Conservation (phyloP, 2,888 invertebrate genomes). For the Catocala nupta region DNA sequence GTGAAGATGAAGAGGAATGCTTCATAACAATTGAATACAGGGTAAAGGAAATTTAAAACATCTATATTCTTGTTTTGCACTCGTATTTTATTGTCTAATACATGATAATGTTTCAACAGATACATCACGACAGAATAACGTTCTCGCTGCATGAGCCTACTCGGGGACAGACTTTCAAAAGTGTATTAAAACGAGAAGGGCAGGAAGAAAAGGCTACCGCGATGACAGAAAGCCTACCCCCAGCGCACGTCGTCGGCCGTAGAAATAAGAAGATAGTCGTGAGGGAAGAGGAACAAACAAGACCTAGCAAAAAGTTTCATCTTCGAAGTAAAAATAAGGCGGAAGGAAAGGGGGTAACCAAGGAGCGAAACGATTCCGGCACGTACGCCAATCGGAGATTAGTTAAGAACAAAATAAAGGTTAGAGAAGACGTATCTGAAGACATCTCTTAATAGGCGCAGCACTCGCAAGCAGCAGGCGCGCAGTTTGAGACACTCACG, state of each 20-base stretch:
- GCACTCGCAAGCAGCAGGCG: background rate
- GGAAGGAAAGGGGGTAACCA: constrained; percentile 72
- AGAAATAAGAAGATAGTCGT: constrained; percentile 56
- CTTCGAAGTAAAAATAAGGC: constrained; percentile 58
- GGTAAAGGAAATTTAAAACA: constrained; percentile 57
- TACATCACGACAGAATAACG: constrained; percentile 81
- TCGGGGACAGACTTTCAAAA: constrained; percentile 81
- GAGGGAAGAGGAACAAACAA: constrained; percentile 52
- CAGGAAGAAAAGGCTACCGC: constrained; percentile 57
- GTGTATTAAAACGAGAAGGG: constrained; percentile 74
- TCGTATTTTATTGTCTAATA: background rate
- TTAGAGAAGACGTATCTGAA: constrained; percentile 76
- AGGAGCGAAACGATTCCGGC: constrained; percentile 72
- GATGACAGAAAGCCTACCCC: constrained; percentile 46
- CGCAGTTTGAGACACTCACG: constrained; percentile 42
- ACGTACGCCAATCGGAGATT: constrained; percentile 59
- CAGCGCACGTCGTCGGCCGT: constrained; percentile 38
- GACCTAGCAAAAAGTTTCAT: constrained; percentile 62
- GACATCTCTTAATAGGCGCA: constrained; percentile 70
- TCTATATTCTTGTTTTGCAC: background rate
- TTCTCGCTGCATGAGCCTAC: constrained; percentile 81
- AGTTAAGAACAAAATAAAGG: constrained; percentile 74
- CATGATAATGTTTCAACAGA: constrained; percentile 53
- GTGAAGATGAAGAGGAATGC: constrained; percentile 83
- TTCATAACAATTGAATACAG: constrained; percentile 79